Base-by-base conservation (phyloP, 1,140 invertebrate species). In the Drosophila azteca region DNA sequence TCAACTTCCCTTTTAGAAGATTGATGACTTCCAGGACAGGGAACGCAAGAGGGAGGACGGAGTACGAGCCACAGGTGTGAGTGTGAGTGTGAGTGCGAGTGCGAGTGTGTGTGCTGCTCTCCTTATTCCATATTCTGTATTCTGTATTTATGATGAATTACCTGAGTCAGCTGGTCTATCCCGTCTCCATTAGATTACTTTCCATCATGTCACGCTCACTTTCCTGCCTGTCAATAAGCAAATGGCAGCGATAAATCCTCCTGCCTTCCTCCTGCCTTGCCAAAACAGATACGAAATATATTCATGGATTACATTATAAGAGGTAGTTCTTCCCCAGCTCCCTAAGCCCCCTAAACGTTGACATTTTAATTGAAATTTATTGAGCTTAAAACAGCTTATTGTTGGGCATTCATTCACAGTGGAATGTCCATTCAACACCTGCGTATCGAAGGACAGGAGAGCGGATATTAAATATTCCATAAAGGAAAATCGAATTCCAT, bases 171-270 rank as follows among this genome's bases (percentile, higher is more conserved):
- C 62, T 66, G 59, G 31, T 48, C 43, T 58, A 67, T 48, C 35
- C 48, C 45, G 31, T 68, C 63, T 65, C 58, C 57, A 74, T 74
- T 81, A 75, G 65, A 87, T 80, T 75, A 76, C 78, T 65, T 79
- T 83, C 81, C 80, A 83, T 65, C 69, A 58, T 76, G 71, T 76
- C 72, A 76, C 39, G 60, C 68, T 57, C 59, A 72, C 66, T 76
- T 76, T 75, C 72, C 62, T 62, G 71, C 69, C 82, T 85, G 81
- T 87, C 81, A 85, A 85, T 85, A 87, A 78, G 82, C 82, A 87
- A 85, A 85, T 85, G 74, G 58, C 49, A 49, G 74, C 78, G 48
- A 85, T 85, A 87, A 85, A 85, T 85, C 74, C 76, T 61, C 41
- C 24, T 26, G n/a, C 2, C 11, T 9, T 85, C 74, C 76, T 51